Evolutionary conservation across 2,113 vertebrate genomes (phyloP).

Genomic region (Peromyscus californicus): DNA sequence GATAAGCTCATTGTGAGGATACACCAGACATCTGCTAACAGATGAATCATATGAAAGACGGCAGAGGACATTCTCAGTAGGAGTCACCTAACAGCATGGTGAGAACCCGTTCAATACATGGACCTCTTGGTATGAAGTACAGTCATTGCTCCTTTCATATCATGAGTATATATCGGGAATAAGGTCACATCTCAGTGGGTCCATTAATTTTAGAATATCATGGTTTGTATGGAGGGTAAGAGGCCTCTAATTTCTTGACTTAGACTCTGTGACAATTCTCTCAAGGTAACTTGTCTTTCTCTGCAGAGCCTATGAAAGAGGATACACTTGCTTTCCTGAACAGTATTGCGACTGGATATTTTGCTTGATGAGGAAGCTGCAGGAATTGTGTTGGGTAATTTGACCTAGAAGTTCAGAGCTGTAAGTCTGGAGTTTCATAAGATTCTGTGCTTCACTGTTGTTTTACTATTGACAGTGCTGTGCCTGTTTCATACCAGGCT

Average conservation of each 20-base stretch:
- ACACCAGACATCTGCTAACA: constrained; percentile 54
- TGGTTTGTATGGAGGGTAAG: neutral
- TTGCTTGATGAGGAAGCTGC: neutral
- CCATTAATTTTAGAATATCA: neutral
- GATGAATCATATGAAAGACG: constrained; percentile 65
- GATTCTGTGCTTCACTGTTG: neutral
- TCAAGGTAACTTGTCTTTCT: neutral
- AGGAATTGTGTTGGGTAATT: neutral
- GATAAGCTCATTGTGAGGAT: constrained; percentile 59
- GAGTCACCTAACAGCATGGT: constrained; percentile 46
- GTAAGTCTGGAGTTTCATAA: neutral
- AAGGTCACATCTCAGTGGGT: constrained; percentile 19
- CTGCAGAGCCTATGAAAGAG: neutral
- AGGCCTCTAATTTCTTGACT: neutral
- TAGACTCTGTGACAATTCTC: neutral
- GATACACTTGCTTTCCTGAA: neutral
- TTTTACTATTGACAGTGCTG: neutral
- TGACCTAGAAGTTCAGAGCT: neutral
- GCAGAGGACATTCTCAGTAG: constrained; percentile 57
- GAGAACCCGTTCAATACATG: constrained; percentile 65
- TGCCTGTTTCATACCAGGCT: neutral
- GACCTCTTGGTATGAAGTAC: constrained; percentile 31
- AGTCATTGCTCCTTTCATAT: constrained; percentile 58
- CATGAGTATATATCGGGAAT: constrained; percentile 42
- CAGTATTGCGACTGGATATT: neutral